Base-by-base conservation (phyloP, 2,888 invertebrate genomes). In the Trichogramma evanescens region DNA sequence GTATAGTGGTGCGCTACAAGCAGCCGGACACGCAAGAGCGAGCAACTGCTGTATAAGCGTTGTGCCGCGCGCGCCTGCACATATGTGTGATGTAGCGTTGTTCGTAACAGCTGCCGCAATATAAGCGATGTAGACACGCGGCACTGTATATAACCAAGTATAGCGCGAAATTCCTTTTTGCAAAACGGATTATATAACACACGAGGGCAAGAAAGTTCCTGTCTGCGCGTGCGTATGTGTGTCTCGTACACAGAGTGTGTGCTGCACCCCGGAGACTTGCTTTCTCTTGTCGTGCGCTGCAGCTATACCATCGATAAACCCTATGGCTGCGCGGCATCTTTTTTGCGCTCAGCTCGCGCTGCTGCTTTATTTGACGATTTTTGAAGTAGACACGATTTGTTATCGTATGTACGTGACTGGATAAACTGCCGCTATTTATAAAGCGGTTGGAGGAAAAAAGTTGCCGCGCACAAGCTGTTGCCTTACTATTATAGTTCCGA, bases 191-290 rank as follows among this genome's bases (percentile, higher is more conserved):
- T 10, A 57, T 45, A 44, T 52, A 48, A 6, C 4, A 46, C 4
- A 13, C 8, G 40, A 26, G 44, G 54, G 54, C 54, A 62, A 59
- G 54, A 63, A 59, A 63, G 50, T 59, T 59, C 53, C 52, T 53
- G 50, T 6, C 10, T 38, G 26, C 26, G 26, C 26, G 13, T 13
- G 26, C 26, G 26, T 26, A 13, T 13, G 13, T 13, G 13, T 13
- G 13, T 13, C 13, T 13, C 13, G 13, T 13, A 13, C 13, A 13
- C 13, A 2, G 26, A 26, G 26, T 26, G 26, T 2, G 26, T 26
- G 26, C 26, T 26, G 26, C 26, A 26, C 26, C 26, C 26, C 26
- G 26, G 26, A 26, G 26, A 26, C 26, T 26, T 26, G 26, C 26
- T 26, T 26, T 26, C 26, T 26, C 26, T 26, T 26, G 26, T 26